Evolutionary conservation across 2,888 invertebrate species (phyloP), one percentile per base, ranked within the genome.

Genomic region (Aleiodes alternator): DNA sequence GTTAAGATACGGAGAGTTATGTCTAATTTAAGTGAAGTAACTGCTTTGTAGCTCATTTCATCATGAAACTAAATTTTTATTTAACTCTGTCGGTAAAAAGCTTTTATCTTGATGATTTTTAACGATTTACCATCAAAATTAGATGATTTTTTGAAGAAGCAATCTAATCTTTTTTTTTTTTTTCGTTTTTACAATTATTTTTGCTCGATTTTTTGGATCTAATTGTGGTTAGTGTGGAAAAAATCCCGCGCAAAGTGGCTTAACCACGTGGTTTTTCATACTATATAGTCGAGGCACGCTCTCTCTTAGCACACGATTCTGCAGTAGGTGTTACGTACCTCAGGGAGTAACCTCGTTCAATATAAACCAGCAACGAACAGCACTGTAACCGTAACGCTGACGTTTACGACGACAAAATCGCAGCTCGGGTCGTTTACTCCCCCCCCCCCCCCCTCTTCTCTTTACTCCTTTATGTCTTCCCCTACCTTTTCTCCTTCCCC

Each of bases 391-490:
- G 88, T 89, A 89, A 89, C 88, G 87, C 86, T 89, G 89, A 89
- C 89, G 89, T 89, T 89, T 89, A 89, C 89, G 89, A 89, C 87
- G 86, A 87, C 88, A 88, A 89, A 89, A 89, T 89, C 89, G 89
- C 87, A 85, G 89, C 88, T 88, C 82, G 84, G 87, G 87, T 88
- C 88, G 89, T 89, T 89, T 89, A 85, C 86, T 85, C 85, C 84
- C 82, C 84, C 82, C 75, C 77, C 78, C 14, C 23, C 86, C 85
- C 85, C 84, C 82, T 84, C 82, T 76, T 78, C 78, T 29, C 23
- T 72, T 81, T 79, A 79, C 78, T 34, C 34, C 34, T 34, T 34
- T 34, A 34, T 6, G 5, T 34, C 34, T 6, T 6, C 34, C 4
- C 34, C 34, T 6, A 0, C 34, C 23, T 23, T 23, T 23, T 2